Conservation (phyloP, 2,888 invertebrate genomes). For the Epirrita christyi region DNA sequence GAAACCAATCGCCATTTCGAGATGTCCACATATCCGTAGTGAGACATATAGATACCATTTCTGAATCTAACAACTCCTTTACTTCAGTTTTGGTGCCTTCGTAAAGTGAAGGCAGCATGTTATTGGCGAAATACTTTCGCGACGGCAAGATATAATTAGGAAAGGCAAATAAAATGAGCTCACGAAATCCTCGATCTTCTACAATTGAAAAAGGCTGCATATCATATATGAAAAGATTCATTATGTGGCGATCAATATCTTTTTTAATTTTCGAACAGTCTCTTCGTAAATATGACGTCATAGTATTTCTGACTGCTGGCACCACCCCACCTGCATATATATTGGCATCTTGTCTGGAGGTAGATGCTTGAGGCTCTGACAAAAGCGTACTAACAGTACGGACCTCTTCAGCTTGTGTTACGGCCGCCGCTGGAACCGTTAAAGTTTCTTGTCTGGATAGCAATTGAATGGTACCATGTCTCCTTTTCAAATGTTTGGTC, state of each 20-base stretch:
- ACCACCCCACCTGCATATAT: too few relatives aligned
- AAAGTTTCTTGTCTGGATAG: too few relatives aligned
- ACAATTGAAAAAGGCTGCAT: constrained; percentile 36
- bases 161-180: constrained; percentile 31
- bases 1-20: neutral
- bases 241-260: constrained; percentile 31
- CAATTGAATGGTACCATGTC: too few relatives aligned
- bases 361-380: too few relatives aligned
- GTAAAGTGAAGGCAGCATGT: constrained; percentile 30
- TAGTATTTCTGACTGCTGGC: too few relatives aligned
- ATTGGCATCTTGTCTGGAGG: too few relatives aligned
- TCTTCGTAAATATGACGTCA: constrained; percentile 5
- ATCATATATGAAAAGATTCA: constrained; percentile 34
- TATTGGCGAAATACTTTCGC: constrained; percentile 38
- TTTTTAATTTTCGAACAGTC: constrained; percentile 28
- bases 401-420: too few relatives aligned
- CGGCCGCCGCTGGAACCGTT: too few relatives aligned
- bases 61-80: neutral
- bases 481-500: too few relatives aligned
- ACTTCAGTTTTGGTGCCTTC: constrained; percentile 10
- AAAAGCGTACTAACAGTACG: too few relatives aligned
- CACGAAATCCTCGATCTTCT: constrained; percentile 33
- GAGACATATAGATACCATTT: neutral
- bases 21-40: neutral
- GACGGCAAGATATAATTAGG: constrained; percentile 33